Conservation (phyloP, 2,113 vertebrate genomes). For the Morone saxatilis region DNA sequence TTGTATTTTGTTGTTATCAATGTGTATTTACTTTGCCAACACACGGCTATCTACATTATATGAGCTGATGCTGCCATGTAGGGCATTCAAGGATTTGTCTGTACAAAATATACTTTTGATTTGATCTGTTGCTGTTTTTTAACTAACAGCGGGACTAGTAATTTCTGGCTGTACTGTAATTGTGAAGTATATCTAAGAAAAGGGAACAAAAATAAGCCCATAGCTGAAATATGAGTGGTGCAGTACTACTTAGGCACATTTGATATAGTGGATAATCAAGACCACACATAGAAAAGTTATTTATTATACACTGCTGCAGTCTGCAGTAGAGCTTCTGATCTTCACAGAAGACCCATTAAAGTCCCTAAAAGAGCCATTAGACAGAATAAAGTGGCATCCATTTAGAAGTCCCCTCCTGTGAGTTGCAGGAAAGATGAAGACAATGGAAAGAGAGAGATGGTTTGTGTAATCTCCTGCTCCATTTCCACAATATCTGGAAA, state of each 20-base stretch:
- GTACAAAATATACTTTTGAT: slow-evolving; percentile 10
- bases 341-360: slow-evolving; percentile 60
- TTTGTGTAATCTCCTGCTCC: slow-evolving; percentile 44
- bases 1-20: neutral
- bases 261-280: slow-evolving; percentile 40
- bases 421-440: slow-evolving; percentile 59
- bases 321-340: slow-evolving; percentile 38
- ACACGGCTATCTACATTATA: neutral
- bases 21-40: neutral
- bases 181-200: neutral
- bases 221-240: slow-evolving; percentile 30
- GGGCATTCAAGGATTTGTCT: neutral
- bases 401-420: slow-evolving; percentile 63
- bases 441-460: slow-evolving; percentile 15
- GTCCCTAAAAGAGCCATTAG: slow-evolving; percentile 65
- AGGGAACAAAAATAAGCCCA: slow-evolving; percentile 17
- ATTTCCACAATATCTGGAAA: slow-evolving; percentile 51
- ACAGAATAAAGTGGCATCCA: slow-evolving; percentile 57
- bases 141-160: neutral
- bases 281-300: slow-evolving; percentile 36
- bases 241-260: slow-evolving; percentile 28
- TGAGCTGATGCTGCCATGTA: slow-evolving; percentile 3
- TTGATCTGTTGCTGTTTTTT: slow-evolving; percentile 28
- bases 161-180: neutral
- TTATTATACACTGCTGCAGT: slow-evolving; percentile 31